Evolutionary conservation across 2,113 vertebrate species (phyloP).

Genomic region (Rana temporaria): DNA sequence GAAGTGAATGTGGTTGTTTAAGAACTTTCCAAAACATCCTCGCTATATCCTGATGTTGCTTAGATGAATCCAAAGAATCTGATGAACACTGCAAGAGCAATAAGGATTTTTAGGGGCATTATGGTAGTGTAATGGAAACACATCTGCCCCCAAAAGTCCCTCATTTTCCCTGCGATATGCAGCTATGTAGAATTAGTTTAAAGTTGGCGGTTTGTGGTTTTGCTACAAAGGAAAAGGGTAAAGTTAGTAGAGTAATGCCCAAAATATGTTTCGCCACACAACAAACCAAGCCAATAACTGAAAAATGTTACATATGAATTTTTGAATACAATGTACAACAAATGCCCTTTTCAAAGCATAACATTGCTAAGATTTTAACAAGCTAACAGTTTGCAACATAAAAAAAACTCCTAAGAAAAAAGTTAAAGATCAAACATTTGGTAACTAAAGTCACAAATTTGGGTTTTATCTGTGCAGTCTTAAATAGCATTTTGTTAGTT

Average conservation of each 20-base stretch:
- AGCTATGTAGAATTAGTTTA: conserved; percentile 67
- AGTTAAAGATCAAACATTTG: too few species aligned
- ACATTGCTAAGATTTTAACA: too few species aligned
- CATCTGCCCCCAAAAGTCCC: conserved; percentile 95
- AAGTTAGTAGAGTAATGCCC: conserved; percentile 64
- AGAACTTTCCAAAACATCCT: conserved; percentile 26
- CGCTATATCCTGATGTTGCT: conserved; percentile 18
- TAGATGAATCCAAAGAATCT: conserved; percentile 62
- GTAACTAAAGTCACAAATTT: too few species aligned
- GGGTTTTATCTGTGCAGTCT: too few species aligned
- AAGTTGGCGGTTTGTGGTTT: conserved; percentile 61
- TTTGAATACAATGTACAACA: background rate
- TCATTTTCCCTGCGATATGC: conserved; percentile 90
- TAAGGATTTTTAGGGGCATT: conserved; percentile 97
- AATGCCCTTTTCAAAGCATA: background rate
- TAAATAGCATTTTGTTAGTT: too few species aligned
- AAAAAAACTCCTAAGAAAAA: too few species aligned
- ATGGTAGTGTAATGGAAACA: conserved; percentile 88
- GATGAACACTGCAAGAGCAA: conserved; percentile 91
- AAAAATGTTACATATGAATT: background rate
- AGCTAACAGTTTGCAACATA: too few species aligned
- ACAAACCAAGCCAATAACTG: conserved; percentile 15
- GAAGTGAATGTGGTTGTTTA: conserved; percentile 18
- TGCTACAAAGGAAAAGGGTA: conserved; percentile 68
- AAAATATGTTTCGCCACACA: conserved; percentile 52